Percentiles rank a stretch among this genome's conserved stretches.
Evolutionary conservation across 2,113 vertebrate species (phyloP).

Genomic region (Trachemys scripta): DNA sequence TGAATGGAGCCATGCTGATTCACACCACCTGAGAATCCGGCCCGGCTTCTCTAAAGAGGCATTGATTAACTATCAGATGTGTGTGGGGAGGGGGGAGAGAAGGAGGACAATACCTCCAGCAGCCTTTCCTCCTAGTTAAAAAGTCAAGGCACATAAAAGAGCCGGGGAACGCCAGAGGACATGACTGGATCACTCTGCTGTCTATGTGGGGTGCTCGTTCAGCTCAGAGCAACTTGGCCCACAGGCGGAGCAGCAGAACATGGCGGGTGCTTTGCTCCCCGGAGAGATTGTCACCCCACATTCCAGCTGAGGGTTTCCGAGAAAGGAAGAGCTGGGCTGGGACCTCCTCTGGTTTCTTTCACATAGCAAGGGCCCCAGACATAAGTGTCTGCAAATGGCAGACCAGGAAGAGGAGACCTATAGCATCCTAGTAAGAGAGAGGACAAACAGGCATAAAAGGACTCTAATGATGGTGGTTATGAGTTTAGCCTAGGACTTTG

Average conservation of each 20-base stretch:
- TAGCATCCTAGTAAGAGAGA: background rate
- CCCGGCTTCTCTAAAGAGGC: background rate
- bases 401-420: background rate
- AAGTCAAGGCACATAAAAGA: background rate
- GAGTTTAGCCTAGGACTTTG: rapidly evolving
- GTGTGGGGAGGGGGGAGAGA: rapidly evolving
- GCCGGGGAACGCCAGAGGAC: rapidly evolving
- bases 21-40: background rate
- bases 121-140: background rate
- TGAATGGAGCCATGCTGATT: background rate
- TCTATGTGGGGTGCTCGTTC: rapidly evolving
- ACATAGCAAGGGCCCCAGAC: background rate
- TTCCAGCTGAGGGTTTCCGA: background rate
- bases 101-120: background rate
- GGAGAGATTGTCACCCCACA: rapidly evolving
- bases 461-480: rapidly evolving
- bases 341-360: background rate
- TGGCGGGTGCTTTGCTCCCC: rapidly evolving
- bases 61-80: background rate
- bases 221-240: rapidly evolving
- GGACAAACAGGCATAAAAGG: background rate
- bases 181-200: rapidly evolving
- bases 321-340: background rate
- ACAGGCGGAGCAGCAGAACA: background rate
- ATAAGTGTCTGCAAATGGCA: background rate